Evolutionary conservation across 2,888 invertebrate genomes (phyloP).

Genomic region (Cordilura impudica): DNA sequence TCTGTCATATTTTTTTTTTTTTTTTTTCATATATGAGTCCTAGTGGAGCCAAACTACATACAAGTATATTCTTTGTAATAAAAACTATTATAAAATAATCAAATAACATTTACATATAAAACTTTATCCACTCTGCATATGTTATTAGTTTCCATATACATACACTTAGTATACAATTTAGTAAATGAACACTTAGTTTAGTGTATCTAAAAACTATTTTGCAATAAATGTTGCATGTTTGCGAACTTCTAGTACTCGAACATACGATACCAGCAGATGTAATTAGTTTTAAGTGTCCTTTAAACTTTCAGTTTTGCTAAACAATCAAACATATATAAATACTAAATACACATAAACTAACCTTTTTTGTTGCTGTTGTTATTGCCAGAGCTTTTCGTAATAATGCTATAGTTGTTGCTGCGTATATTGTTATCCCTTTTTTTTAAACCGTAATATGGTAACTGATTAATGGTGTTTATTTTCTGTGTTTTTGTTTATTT

Average conservation of each 20-base stretch:
- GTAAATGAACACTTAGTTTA: background rate
- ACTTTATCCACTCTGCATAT: too few relatives aligned
- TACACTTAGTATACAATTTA: background rate
- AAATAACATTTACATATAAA: too few relatives aligned
- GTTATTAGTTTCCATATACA: too few relatives aligned
- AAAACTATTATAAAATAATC: too few relatives aligned
- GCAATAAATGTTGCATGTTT: conserved; percentile 5
- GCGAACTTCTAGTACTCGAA: background rate
- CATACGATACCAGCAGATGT: too few relatives aligned
- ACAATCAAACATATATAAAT: background rate
- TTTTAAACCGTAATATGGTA: background rate
- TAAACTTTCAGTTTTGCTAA: background rate
- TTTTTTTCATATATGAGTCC: too few relatives aligned
- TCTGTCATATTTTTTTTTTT: too few relatives aligned
- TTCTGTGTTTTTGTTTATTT: background rate
- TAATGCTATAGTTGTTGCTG: background rate
- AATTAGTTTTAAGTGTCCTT: conserved; percentile 7
- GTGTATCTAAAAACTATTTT: background rate
- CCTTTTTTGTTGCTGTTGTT: conserved; percentile 18
- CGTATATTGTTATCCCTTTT: background rate
- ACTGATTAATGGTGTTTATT: background rate
- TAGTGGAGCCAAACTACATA: too few relatives aligned
- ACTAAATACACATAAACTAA: conserved; percentile 28
- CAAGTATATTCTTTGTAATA: too few relatives aligned
- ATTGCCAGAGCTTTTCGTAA: background rate